Evolutionary conservation across 2,797 vertebrate species (phyloP).

Genomic region (Tenualosa ilisha): DNA sequence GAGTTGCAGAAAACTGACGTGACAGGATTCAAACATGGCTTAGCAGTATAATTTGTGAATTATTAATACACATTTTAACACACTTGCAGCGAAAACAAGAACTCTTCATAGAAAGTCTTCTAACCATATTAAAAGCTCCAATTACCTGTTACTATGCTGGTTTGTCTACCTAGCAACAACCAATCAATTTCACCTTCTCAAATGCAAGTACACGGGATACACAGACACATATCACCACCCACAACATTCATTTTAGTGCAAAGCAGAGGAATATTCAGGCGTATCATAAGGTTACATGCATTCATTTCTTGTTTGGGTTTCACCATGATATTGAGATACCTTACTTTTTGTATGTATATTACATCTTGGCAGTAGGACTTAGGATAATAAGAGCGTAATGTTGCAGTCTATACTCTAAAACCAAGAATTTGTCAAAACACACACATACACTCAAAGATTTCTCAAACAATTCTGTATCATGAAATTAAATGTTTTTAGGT

Average conservation of each 20-base stretch:
- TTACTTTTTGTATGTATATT: neutral
- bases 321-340: neutral
- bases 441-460: neutral
- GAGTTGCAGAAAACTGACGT: neutral
- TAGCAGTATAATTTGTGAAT: conserved; percentile 8
- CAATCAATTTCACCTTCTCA: conserved; percentile 1
- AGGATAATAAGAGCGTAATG: neutral
- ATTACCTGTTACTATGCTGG: neutral
- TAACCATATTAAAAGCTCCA: neutral
- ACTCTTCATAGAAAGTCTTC: neutral
- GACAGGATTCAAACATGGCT: conserved; percentile 11
- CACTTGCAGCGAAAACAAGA: neutral
- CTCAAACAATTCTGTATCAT: neutral
- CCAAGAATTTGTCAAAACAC: conserved; percentile 17
- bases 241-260: conserved; percentile 3
- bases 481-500: neutral
- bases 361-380: neutral
- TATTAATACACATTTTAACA: conserved; percentile 10
- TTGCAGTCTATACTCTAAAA: conserved; percentile 12
- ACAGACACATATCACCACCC: conserved; percentile 7
- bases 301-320: neutral
- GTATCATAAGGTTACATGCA: conserved; percentile 13
- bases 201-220: conserved; percentile 6
- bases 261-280: neutral
- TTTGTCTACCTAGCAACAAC: conserved; percentile 1